A percentile compares a stretch with the other conserved stretches of the same genome.
Conservation (phyloP, 2,888 invertebrate genomes). For the Sturmia bella region DNA sequence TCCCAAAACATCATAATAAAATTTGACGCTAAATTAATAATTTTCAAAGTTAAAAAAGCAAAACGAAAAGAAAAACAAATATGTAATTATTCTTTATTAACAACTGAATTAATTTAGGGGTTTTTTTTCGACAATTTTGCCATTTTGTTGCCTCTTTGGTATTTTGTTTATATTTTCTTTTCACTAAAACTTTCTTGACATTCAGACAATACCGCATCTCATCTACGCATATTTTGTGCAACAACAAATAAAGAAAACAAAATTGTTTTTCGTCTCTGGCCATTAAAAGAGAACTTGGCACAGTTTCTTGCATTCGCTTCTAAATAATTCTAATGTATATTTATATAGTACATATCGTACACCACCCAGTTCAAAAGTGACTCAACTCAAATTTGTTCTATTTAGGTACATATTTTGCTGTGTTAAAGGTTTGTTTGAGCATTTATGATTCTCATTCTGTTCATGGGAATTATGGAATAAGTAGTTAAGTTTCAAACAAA, state of each 20-base stretch:
- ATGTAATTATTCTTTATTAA: conserved; percentile 1
- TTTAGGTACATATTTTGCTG: too few species aligned
- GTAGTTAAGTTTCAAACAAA: too few species aligned
- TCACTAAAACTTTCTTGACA: conserved; percentile 60
- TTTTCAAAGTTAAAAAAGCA: conserved; percentile 52
- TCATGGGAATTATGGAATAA: too few species aligned
- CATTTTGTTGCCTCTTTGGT: conserved; percentile 7
- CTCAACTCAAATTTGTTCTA: too few species aligned
- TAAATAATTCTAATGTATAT: conserved; percentile 5
- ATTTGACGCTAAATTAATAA: conserved; percentile 68
- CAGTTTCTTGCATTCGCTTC: conserved; percentile 40
- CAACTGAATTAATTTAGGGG: conserved; percentile 26
- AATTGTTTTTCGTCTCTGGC: conserved; percentile 21
- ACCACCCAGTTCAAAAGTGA: too few species aligned
- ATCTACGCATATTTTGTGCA: conserved; percentile 63
- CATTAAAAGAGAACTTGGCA: conserved; percentile 66
- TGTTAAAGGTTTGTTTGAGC: too few species aligned
- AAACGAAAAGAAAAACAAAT: conserved; percentile 35
- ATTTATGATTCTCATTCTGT: too few species aligned
- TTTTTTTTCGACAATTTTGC: conserved; percentile 12
- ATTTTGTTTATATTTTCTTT: conserved; percentile 28
- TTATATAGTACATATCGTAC: too few species aligned
- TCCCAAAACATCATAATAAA: conserved; percentile 47
- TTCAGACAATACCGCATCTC: conserved; percentile 58
- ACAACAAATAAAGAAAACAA: conserved; percentile 28